phyloP scores from a whole-genome alignment of 2,888 invertebrate genomes.

The Lacanobia oleracea region DNA sequence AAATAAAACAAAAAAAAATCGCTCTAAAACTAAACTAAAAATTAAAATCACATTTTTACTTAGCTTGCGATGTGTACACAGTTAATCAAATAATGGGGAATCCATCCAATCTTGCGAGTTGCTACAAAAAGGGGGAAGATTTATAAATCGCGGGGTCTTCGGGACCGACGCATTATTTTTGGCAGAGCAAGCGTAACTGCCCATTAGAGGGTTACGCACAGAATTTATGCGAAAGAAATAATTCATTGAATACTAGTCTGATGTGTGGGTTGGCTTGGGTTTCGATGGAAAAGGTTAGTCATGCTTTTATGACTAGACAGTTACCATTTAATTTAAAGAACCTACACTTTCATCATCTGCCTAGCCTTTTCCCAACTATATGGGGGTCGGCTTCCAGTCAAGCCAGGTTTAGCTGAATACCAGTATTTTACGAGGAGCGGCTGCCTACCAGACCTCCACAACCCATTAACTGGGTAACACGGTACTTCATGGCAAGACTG shows the following conservation, averaged over 20 bases:
- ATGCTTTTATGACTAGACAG: too few relatives aligned
- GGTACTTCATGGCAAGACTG: too few relatives aligned
- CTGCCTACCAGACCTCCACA: too few relatives aligned
- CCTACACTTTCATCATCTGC: too few relatives aligned
- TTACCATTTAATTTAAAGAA: too few relatives aligned
- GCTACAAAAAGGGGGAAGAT: slow-evolving; percentile 68
- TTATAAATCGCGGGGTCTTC: slow-evolving; percentile 78
- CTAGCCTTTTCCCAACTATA: too few relatives aligned
- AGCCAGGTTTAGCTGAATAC: too few relatives aligned
- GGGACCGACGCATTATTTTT: slow-evolving; percentile 77
- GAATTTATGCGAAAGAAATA: slow-evolving; percentile 60
- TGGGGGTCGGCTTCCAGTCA: too few relatives aligned
- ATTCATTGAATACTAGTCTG: slow-evolving; percentile 41
- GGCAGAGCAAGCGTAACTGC: slow-evolving; percentile 80
- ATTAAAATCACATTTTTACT: slow-evolving; percentile 12
- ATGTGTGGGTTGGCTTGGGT: slow-evolving; percentile 7
- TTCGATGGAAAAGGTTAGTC: neutral
- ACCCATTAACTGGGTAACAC: too few relatives aligned
- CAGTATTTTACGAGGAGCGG: too few relatives aligned
- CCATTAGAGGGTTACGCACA: slow-evolving; percentile 79
- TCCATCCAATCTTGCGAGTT: slow-evolving; percentile 65
- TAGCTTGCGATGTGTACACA: slow-evolving; percentile 17
- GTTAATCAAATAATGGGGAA: slow-evolving; percentile 61
- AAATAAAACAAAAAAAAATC: neutral
- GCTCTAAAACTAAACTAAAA: slow-evolving; percentile 11